Evolutionary conservation across 2,797 vertebrate genomes (phyloP), one percentile per base, ranked within the genome.

Genomic region (Muraenolepis orangiensis): DNA sequence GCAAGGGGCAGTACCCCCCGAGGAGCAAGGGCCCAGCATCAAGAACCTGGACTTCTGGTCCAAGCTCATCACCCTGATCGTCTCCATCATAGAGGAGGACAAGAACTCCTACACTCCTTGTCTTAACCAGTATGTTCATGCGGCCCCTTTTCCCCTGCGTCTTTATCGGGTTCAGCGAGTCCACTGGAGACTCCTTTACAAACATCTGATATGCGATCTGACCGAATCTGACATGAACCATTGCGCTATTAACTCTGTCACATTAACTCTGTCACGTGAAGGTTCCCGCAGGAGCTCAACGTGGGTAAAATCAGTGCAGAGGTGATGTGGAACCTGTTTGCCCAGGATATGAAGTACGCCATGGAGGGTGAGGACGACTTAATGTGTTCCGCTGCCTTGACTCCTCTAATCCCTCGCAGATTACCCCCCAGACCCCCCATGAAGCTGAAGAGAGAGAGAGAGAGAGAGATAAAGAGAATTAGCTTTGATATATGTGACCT

Each of bases 21-120:
- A 99, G 76, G 98, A 99, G 72, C 98, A 99, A 84, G 98, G 98
- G 0, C 98, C 98, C 78, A 98, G 97, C 93, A 98, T 99, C 90
- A 99, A 97, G 91, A 99, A 99, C 90, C 93, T 99, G 32, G 97
- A 99, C 89, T 99, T 99, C 85, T 99, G 98, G 98, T 98, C 98
- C 82, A 99, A 99, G 89, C 94, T 99, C 73, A 99, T 99, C 87
- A 99, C 98, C 4, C 94, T 99, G 72, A 99, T 99, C 0, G 98
- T 99, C 73, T 99, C 98, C 80, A 99, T 99, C 81, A 99, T 98
- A 0, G 98, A 99, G 87, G 98, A 99, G 82, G 98, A 99, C 90
- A 99, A 98, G 89, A 99, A 99, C 77, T 99, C 98, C 6, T 99
- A 99, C 85, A 99, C 98, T 0, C 98, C 97, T 70, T 98, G 97